Conservation (phyloP, 2,888 invertebrate species). For the Hirudinaria manillensis region DNA sequence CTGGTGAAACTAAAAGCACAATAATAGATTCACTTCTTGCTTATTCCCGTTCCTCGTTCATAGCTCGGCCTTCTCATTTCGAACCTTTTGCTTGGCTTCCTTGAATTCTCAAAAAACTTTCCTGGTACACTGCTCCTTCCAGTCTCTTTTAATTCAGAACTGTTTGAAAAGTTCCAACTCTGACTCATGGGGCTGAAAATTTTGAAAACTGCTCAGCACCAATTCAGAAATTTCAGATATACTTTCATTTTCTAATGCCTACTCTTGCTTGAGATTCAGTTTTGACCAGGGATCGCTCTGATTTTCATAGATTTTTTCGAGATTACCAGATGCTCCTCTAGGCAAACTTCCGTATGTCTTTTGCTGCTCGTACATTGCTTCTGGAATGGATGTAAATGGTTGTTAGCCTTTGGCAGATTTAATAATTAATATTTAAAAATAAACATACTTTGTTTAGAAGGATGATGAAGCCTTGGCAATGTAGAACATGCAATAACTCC, state of each 20-base stretch:
- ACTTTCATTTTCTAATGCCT: no score
- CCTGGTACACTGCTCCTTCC: not conserved
- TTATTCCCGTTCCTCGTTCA: not conserved
- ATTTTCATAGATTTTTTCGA: slow-evolving; percentile 16
- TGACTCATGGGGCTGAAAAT: slow-evolving; percentile 30
- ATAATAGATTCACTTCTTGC: not conserved
- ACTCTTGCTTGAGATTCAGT: slow-evolving; percentile 3
- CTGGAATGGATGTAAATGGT: not conserved
- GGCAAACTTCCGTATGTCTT: slow-evolving; percentile 22
- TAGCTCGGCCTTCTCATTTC: slow-evolving; percentile 12
- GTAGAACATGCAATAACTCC: slow-evolving; percentile 15
- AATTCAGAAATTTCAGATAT: not conserved
- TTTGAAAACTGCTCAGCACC: not conserved
- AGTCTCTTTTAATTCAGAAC: not conserved
- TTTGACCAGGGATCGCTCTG: not conserved
- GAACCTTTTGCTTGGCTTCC: not conserved
- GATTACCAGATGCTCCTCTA: slow-evolving; percentile 3
- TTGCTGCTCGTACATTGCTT: slow-evolving; percentile 5
- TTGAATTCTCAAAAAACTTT: slow-evolving; percentile 8
- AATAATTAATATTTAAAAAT: not conserved
- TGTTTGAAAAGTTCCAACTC: slow-evolving; percentile 28
- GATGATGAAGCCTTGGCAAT: slow-evolving; percentile 20
- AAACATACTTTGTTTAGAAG: not conserved
- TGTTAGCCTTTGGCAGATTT: not conserved
- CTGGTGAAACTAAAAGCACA: not conserved